Evolutionary conservation across 2,113 vertebrate species (phyloP).

Genomic region (Scalopus aquaticus): DNA sequence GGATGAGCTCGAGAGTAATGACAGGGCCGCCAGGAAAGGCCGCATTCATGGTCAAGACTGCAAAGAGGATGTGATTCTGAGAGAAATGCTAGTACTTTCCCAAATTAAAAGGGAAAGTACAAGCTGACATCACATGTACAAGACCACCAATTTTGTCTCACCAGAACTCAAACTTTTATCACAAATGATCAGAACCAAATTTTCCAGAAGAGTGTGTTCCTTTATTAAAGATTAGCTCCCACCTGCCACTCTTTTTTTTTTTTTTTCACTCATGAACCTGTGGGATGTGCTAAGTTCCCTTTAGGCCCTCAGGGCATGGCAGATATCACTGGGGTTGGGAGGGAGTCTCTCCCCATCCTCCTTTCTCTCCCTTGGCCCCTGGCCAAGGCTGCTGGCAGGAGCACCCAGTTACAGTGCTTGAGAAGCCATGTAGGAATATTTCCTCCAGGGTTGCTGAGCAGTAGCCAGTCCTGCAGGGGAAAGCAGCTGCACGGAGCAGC

Average conservation of each 20-base stretch:
- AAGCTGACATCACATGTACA: not conserved
- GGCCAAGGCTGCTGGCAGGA: conserved; percentile 15
- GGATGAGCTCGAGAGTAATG: not conserved
- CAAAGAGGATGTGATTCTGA: not conserved
- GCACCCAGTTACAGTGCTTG: not conserved
- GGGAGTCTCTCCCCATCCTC: not conserved
- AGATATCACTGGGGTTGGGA: not conserved
- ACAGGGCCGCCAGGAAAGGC: not conserved
- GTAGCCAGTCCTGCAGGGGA: not conserved
- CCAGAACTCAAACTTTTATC: not conserved
- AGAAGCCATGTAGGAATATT: not conserved
- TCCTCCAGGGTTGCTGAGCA: not conserved
- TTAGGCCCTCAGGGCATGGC: not conserved
- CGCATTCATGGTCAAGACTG: not conserved
- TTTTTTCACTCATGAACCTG: not conserved
- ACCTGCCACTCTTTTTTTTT: not conserved
- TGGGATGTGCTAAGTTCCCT: not conserved
- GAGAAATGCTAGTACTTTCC: not conserved
- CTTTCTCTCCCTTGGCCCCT: not conserved
- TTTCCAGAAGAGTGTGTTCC: not conserved
- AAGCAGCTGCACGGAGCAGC: not conserved
- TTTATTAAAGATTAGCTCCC: not conserved
- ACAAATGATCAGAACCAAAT: not conserved
- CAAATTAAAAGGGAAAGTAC: not conserved
- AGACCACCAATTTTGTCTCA: not conserved